phyloP scores from a whole-genome alignment of 2,888 invertebrate genomes.

The Tetragnatha montana region DNA sequence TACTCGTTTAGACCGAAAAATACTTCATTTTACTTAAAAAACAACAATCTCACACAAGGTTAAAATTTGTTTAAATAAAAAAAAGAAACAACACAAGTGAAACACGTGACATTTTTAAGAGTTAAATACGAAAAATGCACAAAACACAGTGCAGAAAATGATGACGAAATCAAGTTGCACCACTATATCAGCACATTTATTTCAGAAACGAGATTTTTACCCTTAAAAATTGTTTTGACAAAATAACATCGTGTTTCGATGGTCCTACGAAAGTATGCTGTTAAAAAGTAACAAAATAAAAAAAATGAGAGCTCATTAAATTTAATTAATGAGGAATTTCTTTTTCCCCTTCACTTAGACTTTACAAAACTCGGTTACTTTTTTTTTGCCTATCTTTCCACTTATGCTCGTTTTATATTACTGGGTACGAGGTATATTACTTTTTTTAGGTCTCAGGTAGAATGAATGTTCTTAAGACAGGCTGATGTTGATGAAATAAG shows the following conservation, averaged over 20 bases:
- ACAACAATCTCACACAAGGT: no score
- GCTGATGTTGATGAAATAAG: no score
- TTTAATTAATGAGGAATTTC: not conserved
- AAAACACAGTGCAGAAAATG: no score
- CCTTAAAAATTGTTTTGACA: not conserved
- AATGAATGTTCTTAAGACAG: no score
- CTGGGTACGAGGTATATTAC: not conserved
- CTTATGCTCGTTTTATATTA: not conserved
- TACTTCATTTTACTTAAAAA: no score
- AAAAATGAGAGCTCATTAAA: not conserved
- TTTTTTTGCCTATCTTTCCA: not conserved
- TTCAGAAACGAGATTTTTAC: not conserved
- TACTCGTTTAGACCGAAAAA: no score
- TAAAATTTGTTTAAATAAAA: no score
- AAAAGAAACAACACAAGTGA: no score
- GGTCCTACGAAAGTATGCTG: not conserved
- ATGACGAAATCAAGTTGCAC: no score
- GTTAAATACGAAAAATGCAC: no score
- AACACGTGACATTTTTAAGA: no score
- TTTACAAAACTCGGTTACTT: not conserved
- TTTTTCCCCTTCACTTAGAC: not conserved
- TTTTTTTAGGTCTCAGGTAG: not conserved
- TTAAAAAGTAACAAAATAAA: not conserved
- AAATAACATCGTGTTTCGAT: not conserved
- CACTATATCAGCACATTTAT: not conserved